Conservation (phyloP, 2,113 vertebrate genomes). For the Oncorhynchus tshawytscha region DNA sequence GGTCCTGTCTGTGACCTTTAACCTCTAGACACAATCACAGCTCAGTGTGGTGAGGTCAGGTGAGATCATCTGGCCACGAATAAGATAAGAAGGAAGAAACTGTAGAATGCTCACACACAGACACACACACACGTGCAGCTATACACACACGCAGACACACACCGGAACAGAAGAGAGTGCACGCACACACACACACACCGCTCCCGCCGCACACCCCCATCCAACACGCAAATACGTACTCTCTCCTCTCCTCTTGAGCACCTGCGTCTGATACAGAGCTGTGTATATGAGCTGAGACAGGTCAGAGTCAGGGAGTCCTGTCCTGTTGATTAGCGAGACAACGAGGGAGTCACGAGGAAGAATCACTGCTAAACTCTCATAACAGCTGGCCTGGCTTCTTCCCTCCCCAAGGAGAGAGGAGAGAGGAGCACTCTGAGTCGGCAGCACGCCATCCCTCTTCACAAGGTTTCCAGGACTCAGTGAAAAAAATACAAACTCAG, state of each 20-base stretch:
- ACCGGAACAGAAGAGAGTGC: background rate
- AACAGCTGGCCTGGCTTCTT: slow-evolving; percentile 85
- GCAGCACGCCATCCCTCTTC: slow-evolving; percentile 70
- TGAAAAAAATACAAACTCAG: slow-evolving; percentile 73
- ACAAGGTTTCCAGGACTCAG: slow-evolving; percentile 90
- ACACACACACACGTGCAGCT: background rate
- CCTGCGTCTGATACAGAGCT: slow-evolving; percentile 19
- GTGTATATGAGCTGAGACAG: slow-evolving; percentile 1
- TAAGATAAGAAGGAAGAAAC: background rate
- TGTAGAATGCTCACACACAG: background rate
- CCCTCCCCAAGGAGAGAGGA: slow-evolving; percentile 59
- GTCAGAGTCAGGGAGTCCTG: slow-evolving; percentile 8
- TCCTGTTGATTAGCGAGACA: slow-evolving; percentile 60
- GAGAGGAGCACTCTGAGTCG: slow-evolving; percentile 70
- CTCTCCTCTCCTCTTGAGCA: slow-evolving; percentile 11
- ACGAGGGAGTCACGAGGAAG: slow-evolving; percentile 72
- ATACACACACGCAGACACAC: background rate
- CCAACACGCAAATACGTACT: background rate
- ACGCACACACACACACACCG: slow-evolving; percentile 26
- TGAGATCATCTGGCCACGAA: background rate
- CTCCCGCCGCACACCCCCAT: slow-evolving; percentile 10
- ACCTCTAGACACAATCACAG: background rate
- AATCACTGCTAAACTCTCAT: slow-evolving; percentile 54
- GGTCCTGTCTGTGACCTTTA: background rate
- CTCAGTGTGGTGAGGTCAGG: background rate